phyloP scores from a whole-genome alignment of 2,797 vertebrate species.

The Ctenochaetus hawaiiensis region DNA sequence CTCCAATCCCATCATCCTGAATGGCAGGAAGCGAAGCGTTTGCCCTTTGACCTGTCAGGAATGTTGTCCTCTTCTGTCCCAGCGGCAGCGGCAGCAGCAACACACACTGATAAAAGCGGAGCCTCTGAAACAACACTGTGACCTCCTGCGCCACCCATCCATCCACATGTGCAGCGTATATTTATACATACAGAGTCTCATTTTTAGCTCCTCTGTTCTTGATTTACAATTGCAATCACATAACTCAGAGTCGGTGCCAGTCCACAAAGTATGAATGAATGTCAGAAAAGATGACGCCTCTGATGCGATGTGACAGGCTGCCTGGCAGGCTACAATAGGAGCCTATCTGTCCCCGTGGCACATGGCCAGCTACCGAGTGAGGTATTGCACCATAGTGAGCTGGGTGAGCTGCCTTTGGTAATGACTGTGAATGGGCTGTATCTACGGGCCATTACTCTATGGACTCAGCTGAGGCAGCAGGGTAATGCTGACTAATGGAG shows the following conservation, averaged over 20 bases:
- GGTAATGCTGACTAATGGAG: constrained; percentile 77
- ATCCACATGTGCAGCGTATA: not conserved
- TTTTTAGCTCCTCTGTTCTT: constrained; percentile 18
- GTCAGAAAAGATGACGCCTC: constrained; percentile 38
- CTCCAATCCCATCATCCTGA: constrained; percentile 53
- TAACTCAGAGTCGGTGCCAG: constrained; percentile 10
- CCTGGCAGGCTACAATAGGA: constrained; percentile 35
- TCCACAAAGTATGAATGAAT: constrained; percentile 39
- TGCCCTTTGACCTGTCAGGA: constrained; percentile 76
- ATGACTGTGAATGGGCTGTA: constrained; percentile 72
- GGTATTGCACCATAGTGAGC: constrained; percentile 45
- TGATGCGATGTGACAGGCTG: constrained; percentile 46
- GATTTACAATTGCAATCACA: constrained; percentile 26
- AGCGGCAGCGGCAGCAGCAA: constrained; percentile 23
- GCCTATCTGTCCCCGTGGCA: constrained; percentile 52
- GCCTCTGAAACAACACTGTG: constrained; percentile 37
- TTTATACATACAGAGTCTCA: not conserved
- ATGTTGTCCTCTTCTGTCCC: constrained; percentile 67
- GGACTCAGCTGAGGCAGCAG: constrained; percentile 70
- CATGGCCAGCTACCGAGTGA: constrained; percentile 58
- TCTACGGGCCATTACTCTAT: constrained; percentile 75
- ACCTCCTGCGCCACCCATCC: constrained; percentile 32
- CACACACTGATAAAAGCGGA: constrained; percentile 57
- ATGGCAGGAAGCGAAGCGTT: constrained; percentile 72
- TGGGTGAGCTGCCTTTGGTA: constrained; percentile 68